Percentiles rank a stretch among this genome's conserved stretches.
phyloP scores from a whole-genome alignment of 30 jellyfish, hydroid and myxozoan genomes.

The Hydractinia echinata region DNA sequence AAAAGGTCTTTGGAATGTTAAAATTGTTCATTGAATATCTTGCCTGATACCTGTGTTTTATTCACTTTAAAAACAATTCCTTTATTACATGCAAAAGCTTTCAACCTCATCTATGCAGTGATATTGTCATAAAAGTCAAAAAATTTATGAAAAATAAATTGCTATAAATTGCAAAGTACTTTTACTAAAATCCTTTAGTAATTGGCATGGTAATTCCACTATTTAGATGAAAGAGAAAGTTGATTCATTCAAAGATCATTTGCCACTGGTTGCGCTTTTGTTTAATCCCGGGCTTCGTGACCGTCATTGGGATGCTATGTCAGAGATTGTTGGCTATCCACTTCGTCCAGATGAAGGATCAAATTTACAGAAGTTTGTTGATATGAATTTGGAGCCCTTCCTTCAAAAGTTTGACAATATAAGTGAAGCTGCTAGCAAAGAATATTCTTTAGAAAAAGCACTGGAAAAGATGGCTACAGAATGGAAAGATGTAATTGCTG shows the following conservation, averaged over 20 bases:
- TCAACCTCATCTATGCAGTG: no score
- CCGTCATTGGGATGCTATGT: slow-evolving; percentile 99
- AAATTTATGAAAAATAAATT: not conserved
- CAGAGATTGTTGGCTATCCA: slow-evolving; percentile 97
- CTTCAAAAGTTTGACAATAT: slow-evolving; percentile 69
- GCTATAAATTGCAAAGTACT: not conserved
- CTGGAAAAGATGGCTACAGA: slow-evolving; percentile 86
- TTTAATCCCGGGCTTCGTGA: slow-evolving; percentile 98
- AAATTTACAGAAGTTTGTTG: slow-evolving; percentile 63
- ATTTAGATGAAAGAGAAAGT: slow-evolving; percentile 79
- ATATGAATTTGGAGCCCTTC: slow-evolving; percentile 94
- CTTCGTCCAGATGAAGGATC: slow-evolving; percentile 93
- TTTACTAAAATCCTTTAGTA: not conserved
- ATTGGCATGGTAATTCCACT: not conserved
- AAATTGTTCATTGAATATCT: no score
- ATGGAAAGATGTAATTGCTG: slow-evolving; percentile 83
- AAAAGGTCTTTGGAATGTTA: no score
- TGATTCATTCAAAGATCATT: slow-evolving; percentile 93
- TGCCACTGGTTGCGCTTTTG: slow-evolving; percentile 79
- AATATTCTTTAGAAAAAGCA: slow-evolving; percentile 90
- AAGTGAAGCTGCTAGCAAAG: slow-evolving; percentile 99
- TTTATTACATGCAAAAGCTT: no score
- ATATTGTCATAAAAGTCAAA: not conserved
- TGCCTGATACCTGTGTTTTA: no score
- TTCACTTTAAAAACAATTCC: no score